Conservation (phyloP, 2,113 vertebrate species). For the Pangasianodon hypophthalmus region DNA sequence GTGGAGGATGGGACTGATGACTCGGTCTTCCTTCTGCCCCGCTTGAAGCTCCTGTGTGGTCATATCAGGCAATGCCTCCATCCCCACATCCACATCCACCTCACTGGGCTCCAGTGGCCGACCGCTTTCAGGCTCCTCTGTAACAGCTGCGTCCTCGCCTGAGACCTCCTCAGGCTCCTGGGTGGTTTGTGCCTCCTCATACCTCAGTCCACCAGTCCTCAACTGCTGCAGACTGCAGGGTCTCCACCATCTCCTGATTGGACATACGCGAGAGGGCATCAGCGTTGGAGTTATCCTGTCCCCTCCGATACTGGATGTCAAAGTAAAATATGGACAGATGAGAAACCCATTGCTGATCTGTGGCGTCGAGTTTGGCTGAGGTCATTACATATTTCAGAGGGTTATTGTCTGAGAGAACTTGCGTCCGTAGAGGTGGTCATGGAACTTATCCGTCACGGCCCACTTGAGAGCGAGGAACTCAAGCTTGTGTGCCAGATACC, state of each 20-base stretch:
- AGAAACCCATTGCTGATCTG: constrained; percentile 21
- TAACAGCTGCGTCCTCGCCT: no score
- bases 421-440: constrained; percentile 29
- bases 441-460: not conserved
- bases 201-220: no score
- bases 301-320: constrained; percentile 41
- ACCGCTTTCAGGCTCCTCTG: no score
- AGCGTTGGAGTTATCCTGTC: constrained; percentile 34
- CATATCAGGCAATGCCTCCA: not conserved
- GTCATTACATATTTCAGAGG: constrained; percentile 41
- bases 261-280: constrained; percentile 48
- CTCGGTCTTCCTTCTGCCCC: not conserved
- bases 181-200: no score
- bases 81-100: not conserved
- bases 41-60: not conserved
- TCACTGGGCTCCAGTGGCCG: no score
- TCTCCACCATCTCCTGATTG: constrained; percentile 15
- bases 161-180: no score
- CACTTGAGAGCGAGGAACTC: no score
- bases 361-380: not conserved
- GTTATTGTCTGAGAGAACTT: constrained; percentile 48
- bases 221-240: constrained; percentile 19
- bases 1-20: not conserved
- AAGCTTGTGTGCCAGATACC: no score
- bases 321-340: constrained; percentile 43